These are phyloP conservation scores for Isoperla grammatica DNA, from an alignment of 2,888 invertebrate species.

Conservation along the genomic window DNA sequence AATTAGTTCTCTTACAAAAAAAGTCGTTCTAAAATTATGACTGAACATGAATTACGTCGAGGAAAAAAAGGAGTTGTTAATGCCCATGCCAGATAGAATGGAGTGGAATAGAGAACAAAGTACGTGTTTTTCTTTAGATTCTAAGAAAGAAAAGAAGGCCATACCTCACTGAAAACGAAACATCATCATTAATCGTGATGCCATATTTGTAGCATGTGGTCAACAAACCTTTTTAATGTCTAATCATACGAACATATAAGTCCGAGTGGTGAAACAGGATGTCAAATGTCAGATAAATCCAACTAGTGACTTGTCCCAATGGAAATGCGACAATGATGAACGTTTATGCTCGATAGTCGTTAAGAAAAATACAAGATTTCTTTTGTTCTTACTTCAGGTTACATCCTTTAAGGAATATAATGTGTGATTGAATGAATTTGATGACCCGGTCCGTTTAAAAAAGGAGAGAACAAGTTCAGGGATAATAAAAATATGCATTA, in stretches of 20 bases:
- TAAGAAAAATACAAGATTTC: no score
- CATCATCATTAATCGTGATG: conserved; percentile 11
- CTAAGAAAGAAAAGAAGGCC: no score
- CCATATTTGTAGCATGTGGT: neutral
- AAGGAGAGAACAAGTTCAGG: neutral
- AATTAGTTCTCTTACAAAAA: no score
- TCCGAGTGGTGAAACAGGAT: conserved; percentile 12
- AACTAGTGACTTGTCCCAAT: neutral
- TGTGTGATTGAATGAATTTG: neutral
- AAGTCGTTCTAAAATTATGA: no score
- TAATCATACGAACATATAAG: neutral
- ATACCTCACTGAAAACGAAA: no score
- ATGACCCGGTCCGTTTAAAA: neutral
- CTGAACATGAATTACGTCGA: no score
- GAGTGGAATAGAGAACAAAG: no score
- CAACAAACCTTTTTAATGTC: conserved; percentile 5
- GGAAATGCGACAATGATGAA: neutral
- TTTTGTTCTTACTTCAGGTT: no score
- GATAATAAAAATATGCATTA: no score
- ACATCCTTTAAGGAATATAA: neutral
- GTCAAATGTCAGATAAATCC: conserved; percentile 15
- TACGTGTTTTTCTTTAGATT: no score
- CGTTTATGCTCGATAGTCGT: neutral
- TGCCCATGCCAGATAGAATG: no score
- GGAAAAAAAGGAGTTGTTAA: no score